Evolutionary conservation across 2,888 invertebrate species (phyloP), one percentile per base, ranked within the genome.

Genomic region (Agapostemon virescens): DNA sequence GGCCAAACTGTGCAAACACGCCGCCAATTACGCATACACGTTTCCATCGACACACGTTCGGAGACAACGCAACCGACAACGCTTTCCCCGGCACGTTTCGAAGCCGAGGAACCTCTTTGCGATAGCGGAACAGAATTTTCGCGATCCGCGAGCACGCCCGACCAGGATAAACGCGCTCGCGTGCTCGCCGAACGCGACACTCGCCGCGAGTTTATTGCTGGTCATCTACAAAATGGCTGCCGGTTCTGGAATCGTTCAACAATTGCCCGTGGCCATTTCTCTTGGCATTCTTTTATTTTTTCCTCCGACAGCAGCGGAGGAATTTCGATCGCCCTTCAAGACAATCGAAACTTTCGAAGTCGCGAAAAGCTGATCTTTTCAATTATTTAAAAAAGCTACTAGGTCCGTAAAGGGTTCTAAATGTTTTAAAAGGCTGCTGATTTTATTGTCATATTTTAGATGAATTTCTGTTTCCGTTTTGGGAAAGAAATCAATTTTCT

Each of bases 21-120:
- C 87, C 83, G 89, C 88, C 91, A 91, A 91, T 91, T 91, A 90
- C 87, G 88, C 91, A 87, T 87, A 89, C 90, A 91, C 90, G n/a
- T 33, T 23, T n/a, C 30, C 90, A 91, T 90, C 90, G 86, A 91
- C 89, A 84, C 80, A 81, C 82, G 13, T 33, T 36, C 15, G 5
- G n/a, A 33, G 33, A 80, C 77, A 81, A 81, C 64, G 75, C 71
- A 75, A 79, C 69, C 42, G 63, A 55, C 55, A 55, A 55, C 26
- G 55, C 55, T 55, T 55, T 26, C 55, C 78, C 68, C 75, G 73
- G 61, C 77, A 78, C 82, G 77, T 61, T 78, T 79, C 38, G 52
- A 67, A 58, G 33, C 26, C 33, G 58, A 17, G 36, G 58, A 84
- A 71, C 80, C 84, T 69, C 66, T 38, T 58, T 45, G 63, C 73